A percentile compares a stretch with the other conserved stretches of the same genome.
These are phyloP conservation scores for pig (Sus scrofa) DNA, from an alignment of 2,113 vertebrate genomes.

Conservation along the genomic window DNA sequence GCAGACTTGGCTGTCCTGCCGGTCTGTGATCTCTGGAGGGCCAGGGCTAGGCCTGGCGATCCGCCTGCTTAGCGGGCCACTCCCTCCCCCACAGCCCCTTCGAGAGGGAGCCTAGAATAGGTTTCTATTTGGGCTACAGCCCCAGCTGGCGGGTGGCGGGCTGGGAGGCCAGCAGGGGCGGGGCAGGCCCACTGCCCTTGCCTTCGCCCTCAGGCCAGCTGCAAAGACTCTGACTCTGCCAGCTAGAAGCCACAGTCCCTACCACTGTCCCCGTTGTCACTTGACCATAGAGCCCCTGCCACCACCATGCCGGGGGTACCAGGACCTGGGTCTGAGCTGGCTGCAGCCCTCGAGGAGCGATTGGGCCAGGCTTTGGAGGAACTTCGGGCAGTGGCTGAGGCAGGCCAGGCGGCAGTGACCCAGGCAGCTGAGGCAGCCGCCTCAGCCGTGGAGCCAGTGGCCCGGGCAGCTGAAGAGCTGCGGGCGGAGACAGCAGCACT, in stretches of 20 bases:
- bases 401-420: constrained; percentile 87
- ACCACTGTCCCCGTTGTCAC: not conserved
- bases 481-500: constrained; percentile 91
- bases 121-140: constrained; percentile 84
- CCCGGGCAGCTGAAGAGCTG: constrained; percentile 85
- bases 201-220: constrained; percentile 59
- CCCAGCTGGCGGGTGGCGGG: constrained; percentile 72
- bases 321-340: constrained; percentile 64
- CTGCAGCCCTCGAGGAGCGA: constrained; percentile 81
- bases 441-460: constrained; percentile 85
- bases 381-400: constrained; percentile 90
- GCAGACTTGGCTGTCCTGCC: not conserved
- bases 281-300: not conserved
- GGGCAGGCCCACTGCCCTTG: constrained; percentile 79
- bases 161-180: constrained; percentile 68
- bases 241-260: constrained; percentile 43
- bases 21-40: constrained; percentile 14
- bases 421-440: constrained; percentile 86
- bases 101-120: constrained; percentile 81
- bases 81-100: constrained; percentile 69
- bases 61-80: constrained; percentile 4
- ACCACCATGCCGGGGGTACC: constrained; percentile 91
- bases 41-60: constrained; percentile 3
- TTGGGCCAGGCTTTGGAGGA: constrained; percentile 87
- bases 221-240: not conserved